Evolutionary conservation across 1,140 invertebrate species (phyloP), one percentile per base, ranked within the genome.

Genomic region (Drosophila parabipectinata): DNA sequence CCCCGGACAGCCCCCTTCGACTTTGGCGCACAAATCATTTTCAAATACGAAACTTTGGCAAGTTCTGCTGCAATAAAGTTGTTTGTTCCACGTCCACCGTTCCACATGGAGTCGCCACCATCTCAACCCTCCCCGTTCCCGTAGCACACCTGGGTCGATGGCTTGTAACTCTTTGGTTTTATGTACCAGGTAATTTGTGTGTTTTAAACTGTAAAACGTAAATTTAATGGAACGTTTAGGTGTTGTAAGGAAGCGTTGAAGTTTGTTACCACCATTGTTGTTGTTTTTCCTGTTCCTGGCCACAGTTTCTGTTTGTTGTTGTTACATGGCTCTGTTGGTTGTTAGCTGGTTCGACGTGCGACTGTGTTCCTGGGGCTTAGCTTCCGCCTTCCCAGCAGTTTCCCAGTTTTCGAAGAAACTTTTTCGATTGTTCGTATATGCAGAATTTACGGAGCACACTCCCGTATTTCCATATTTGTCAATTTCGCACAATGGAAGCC

Each of bases 171-270:
- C 72, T 72, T 75, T 64, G 73, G 54, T 82, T 77, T 74, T 81
- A 87, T 87, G 81, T 87, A 51, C 59, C 79, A 59, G 79, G 82
- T 82, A 82, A 88, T 87, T 87, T 79, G 82, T 77, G 79, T 84
- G 63, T 77, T 77, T 81, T 67, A 78, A 79, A 88, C 84, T 83
- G 78, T 88, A 76, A 79, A 85, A 79, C 82, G 79, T 82, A 83
- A 82, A 87, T 88, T 82, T 87, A 87, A 88, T 85, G 82, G 78
- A 82, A 87, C 82, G 78, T 85, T 85, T 87, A 74, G 81, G 77
- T 84, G 81, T 80, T 85, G 81, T 62, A 67, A 85, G 77, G 61
- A 39, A 63, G 58, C 51, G 44, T 26, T 15, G 30, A 32, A 59
- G 28, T 67, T 21, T 58, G 51, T 50, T 41, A 14, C 37, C 26